Percentiles rank a stretch among this genome's conserved stretches.
Evolutionary conservation across 2,113 vertebrate genomes (phyloP).

Genomic region (Epinephelus fuscoguttatus): DNA sequence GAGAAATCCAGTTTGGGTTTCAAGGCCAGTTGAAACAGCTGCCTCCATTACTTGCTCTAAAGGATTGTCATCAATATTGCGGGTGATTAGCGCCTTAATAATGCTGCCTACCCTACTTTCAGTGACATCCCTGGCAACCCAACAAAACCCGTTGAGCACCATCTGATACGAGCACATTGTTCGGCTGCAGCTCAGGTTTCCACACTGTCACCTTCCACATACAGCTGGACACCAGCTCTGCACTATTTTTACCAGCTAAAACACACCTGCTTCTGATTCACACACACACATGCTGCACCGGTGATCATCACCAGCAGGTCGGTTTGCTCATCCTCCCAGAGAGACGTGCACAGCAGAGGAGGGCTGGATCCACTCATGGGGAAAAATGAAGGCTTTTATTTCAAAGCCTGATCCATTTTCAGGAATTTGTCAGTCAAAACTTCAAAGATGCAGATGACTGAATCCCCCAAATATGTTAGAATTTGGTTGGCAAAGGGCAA

Average conservation of each 20-base stretch:
- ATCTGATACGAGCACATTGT: constrained; percentile 30
- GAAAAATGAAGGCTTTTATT: constrained; percentile 41
- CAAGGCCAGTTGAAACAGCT: constrained; percentile 2
- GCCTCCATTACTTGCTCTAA: not conserved
- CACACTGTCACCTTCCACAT: not conserved
- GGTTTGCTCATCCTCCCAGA: constrained; percentile 40
- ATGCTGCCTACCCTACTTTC: not conserved
- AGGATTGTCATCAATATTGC: constrained; percentile 2
- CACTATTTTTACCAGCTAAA: not conserved
- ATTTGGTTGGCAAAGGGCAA: constrained; percentile 15
- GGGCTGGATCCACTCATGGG: constrained; percentile 61
- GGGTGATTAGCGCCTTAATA: constrained; percentile 8
- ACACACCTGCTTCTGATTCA: constrained; percentile 66
- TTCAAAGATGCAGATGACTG: constrained; percentile 59
- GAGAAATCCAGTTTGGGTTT: not conserved
- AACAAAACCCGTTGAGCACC: constrained; percentile 13
- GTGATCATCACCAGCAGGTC: constrained; percentile 25
- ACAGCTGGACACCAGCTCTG: constrained; percentile 9
- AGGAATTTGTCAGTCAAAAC: constrained; percentile 54
- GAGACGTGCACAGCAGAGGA: constrained; percentile 2
- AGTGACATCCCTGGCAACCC: constrained; percentile 8
- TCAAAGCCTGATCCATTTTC: constrained; percentile 54
- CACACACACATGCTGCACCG: constrained; percentile 40
- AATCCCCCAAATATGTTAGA: constrained; percentile 8
- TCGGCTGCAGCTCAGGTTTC: constrained; percentile 38